Evolutionary conservation across 2,113 vertebrate genomes (phyloP).

Genomic region (Neofelis nebulosa): DNA sequence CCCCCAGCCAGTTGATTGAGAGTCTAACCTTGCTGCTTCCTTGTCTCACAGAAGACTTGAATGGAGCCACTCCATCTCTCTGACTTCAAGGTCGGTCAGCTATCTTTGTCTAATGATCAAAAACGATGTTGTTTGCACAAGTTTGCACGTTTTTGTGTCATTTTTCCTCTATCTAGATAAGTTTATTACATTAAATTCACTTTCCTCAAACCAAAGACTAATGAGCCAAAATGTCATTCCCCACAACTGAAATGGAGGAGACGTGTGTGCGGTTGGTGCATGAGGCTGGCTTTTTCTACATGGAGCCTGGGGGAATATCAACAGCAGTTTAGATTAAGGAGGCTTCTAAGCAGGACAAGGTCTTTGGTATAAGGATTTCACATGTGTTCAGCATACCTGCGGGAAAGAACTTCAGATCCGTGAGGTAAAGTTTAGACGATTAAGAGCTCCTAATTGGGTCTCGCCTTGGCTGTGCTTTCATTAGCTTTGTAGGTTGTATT

Average conservation of each 20-base stretch:
- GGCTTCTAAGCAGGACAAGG: neutral
- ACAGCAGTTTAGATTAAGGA: neutral
- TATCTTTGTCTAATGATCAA: neutral
- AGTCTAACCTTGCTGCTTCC: neutral
- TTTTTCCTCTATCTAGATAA: neutral
- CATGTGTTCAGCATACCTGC: neutral
- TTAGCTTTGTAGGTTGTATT: slow-evolving; percentile 45
- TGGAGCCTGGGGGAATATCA: neutral
- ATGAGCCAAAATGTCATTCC: neutral
- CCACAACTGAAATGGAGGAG: neutral
- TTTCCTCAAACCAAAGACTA: neutral
- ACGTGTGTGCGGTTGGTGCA: neutral
- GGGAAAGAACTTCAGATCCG: neutral
- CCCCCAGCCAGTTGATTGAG: neutral
- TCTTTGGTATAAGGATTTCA: slow-evolving; percentile 39
- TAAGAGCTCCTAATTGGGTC: neutral
- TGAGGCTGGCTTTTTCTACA: neutral
- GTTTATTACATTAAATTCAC: neutral
- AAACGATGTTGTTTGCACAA: neutral
- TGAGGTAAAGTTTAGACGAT: slow-evolving; percentile 20
- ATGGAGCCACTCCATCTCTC: neutral
- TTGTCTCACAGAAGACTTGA: neutral
- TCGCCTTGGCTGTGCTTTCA: neutral
- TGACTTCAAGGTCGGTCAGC: neutral
- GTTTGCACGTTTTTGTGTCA: neutral